Conservation (phyloP, 2,113 vertebrate genomes). For the Dasyornis broadbenti region DNA sequence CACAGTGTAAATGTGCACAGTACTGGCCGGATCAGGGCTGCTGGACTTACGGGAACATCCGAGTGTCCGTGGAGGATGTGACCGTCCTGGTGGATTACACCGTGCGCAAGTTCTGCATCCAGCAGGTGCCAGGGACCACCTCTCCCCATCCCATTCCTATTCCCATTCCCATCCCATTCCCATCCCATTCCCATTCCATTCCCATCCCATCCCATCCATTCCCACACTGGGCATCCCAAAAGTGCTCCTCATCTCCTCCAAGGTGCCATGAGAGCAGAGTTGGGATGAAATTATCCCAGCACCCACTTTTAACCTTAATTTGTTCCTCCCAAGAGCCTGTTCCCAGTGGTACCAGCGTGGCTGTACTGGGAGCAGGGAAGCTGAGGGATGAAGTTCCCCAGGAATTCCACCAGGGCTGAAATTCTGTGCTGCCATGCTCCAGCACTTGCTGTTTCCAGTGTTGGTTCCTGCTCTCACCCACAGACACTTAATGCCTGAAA, state of each 20-base stretch:
- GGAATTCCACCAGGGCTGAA: neutral
- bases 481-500: neutral
- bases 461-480: neutral
- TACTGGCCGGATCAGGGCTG: constrained; percentile 99
- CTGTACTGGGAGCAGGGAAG: neutral
- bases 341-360: neutral
- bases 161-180: neutral
- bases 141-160: neutral
- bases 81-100: constrained; percentile 97
- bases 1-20: constrained; percentile 95
- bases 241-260: accelerated
- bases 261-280: neutral
- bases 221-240: accelerated
- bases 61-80: constrained; percentile 94
- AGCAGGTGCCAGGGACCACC: constrained; percentile 75
- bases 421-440: neutral
- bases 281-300: neutral
- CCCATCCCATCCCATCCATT: neutral
- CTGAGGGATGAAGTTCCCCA: neutral
- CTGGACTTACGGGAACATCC: constrained; percentile 97
- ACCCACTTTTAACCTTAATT: neutral
- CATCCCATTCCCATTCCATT: neutral
- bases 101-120: constrained; percentile 97
- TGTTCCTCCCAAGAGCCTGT: neutral
- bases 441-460: neutral